These are phyloP conservation scores for Mustela nigripes DNA, from an alignment of 2,113 vertebrate species.

Conservation along the genomic window DNA sequence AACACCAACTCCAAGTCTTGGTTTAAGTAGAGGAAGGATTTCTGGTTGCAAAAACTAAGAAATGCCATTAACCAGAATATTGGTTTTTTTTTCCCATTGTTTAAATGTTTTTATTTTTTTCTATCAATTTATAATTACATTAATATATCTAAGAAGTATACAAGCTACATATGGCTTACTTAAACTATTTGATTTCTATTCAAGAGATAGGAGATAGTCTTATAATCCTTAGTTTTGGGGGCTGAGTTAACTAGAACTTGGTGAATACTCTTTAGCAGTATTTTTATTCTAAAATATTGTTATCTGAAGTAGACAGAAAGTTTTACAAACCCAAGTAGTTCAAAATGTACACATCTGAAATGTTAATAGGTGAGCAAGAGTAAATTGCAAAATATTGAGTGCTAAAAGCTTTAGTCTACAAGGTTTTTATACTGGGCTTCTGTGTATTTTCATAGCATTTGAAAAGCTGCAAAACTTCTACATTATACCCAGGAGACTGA, in stretches of 20 bases:
- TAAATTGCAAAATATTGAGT: not conserved
- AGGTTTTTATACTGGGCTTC: not conserved
- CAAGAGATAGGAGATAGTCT: not conserved
- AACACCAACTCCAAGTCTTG: not conserved
- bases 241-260: not conserved
- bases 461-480: not conserved
- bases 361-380: not conserved
- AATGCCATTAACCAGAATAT: not conserved
- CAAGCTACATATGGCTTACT: not conserved
- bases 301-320: not conserved
- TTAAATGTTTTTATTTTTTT: slow-evolving; percentile 3
- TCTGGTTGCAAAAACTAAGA: not conserved
- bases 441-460: not conserved
- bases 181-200: not conserved
- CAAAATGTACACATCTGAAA: not conserved
- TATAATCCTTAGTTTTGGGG: not conserved
- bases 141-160: not conserved
- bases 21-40: not conserved
- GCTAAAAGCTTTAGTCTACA: not conserved
- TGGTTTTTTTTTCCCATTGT: not conserved
- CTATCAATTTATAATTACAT: not conserved
- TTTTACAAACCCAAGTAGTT: not conserved
- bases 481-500: not conserved
- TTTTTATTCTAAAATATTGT: not conserved
- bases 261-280: not conserved